Percentiles rank a stretch among this genome's conserved stretches.
These are phyloP conservation scores for Micrastur ruficollis DNA, from an alignment of 2,797 vertebrate species.

Conservation along the genomic window DNA sequence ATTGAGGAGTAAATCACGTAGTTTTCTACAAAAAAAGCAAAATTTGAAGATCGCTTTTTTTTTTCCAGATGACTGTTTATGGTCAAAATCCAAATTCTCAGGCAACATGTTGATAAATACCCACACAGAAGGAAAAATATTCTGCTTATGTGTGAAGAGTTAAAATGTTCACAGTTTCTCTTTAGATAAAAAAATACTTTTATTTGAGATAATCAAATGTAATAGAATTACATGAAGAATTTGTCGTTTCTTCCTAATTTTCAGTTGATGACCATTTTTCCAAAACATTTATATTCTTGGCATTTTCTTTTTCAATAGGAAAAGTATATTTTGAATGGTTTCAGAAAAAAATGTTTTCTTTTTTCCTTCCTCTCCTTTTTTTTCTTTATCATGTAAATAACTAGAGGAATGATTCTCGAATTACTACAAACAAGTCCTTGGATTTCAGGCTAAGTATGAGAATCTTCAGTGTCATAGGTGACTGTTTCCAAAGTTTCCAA, in stretches of 20 bases:
- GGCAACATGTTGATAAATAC: neutral
- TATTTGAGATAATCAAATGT: neutral
- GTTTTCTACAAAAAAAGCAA: neutral
- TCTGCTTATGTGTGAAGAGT: neutral
- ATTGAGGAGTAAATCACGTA: neutral
- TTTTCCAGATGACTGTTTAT: neutral
- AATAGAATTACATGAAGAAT: neutral
- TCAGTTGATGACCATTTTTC: neutral
- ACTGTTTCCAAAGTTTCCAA: neutral
- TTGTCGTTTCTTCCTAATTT: neutral
- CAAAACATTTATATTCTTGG: neutral
- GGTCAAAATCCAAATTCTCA: neutral
- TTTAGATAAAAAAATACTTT: neutral
- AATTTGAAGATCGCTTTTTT: neutral
- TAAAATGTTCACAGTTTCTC: neutral
- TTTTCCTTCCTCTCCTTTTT: neutral
- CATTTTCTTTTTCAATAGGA: neutral
- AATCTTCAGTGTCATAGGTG: neutral
- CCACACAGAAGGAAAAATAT: neutral
- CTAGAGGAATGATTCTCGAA: neutral
- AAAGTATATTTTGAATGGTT: neutral
- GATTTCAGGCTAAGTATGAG: neutral
- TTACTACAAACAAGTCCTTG: neutral
- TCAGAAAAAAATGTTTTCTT: neutral
- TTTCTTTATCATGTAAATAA: neutral